Percentiles rank a stretch among this genome's conserved stretches.
Evolutionary conservation across 2,113 vertebrate species (phyloP).

Genomic region (Strix uralensis): DNA sequence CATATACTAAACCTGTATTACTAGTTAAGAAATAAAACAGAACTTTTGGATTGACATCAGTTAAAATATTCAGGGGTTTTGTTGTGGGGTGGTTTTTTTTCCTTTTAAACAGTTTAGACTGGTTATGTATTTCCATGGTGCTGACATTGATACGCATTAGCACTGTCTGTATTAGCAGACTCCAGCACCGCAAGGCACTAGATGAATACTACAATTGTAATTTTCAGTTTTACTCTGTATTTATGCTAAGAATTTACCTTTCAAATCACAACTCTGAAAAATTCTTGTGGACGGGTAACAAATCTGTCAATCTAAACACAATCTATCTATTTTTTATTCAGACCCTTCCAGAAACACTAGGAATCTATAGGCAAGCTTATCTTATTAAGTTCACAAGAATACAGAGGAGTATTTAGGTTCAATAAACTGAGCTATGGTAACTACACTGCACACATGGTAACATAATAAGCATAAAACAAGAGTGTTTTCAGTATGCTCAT

Average conservation of each 20-base stretch:
- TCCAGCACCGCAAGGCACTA: neutral
- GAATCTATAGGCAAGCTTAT: neutral
- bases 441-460: neutral
- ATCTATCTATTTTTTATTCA: neutral
- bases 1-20: neutral
- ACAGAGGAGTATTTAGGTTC: neutral
- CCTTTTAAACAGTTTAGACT: neutral
- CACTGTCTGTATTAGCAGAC: neutral
- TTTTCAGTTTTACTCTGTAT: neutral
- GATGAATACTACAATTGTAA: neutral
- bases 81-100: accelerated
- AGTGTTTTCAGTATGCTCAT: neutral
- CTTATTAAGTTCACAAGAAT: neutral
- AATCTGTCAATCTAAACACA: neutral
- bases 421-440: neutral
- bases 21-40: neutral
- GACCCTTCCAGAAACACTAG: neutral
- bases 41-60: neutral
- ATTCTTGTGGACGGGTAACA: neutral
- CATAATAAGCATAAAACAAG: neutral
- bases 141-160: neutral
- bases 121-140: neutral
- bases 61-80: neutral
- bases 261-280: neutral
- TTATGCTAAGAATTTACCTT: slow-evolving; percentile 26